Evolutionary conservation across 2,113 vertebrate species (phyloP).

Genomic region (Balaenoptera acutorostrata): DNA sequence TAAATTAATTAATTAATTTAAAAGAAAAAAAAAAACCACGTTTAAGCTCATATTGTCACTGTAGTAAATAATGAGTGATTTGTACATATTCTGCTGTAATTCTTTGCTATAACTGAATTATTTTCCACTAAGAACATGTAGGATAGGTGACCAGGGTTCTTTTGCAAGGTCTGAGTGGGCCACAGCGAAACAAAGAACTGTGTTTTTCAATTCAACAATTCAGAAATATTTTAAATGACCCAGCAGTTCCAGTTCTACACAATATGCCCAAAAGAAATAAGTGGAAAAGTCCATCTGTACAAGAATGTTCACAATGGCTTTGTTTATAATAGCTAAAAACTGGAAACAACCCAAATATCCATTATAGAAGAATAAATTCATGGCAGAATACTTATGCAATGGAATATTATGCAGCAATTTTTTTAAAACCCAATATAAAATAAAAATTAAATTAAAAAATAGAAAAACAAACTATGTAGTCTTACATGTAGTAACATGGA

Average conservation of each 20-base stretch:
- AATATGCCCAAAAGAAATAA: not conserved
- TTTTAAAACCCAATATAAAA: not conserved
- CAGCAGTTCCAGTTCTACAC: not conserved
- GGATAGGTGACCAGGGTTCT: not conserved
- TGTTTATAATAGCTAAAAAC: not conserved
- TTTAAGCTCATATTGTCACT: not conserved
- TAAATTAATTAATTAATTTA: too few species aligned
- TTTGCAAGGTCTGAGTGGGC: not conserved
- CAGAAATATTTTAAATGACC: conserved; percentile 8
- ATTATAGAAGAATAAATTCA: not conserved
- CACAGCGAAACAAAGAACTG: not conserved
- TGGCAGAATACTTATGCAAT: not conserved
- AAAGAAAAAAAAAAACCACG: not conserved
- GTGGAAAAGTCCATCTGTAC: not conserved
- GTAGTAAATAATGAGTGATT: not conserved
- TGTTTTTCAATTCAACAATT: not conserved
- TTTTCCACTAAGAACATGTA: not conserved
- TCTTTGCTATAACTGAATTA: not conserved
- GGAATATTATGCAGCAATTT: not conserved
- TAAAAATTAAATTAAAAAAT: not conserved
- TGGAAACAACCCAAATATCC: not conserved
- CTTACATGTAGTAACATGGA: not conserved
- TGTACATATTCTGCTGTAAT: not conserved
- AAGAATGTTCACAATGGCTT: not conserved
- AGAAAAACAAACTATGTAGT: not conserved